Evolutionary conservation across 2,888 invertebrate genomes (phyloP), one percentile per base, ranked within the genome.

Genomic region (Diploptera punctata): DNA sequence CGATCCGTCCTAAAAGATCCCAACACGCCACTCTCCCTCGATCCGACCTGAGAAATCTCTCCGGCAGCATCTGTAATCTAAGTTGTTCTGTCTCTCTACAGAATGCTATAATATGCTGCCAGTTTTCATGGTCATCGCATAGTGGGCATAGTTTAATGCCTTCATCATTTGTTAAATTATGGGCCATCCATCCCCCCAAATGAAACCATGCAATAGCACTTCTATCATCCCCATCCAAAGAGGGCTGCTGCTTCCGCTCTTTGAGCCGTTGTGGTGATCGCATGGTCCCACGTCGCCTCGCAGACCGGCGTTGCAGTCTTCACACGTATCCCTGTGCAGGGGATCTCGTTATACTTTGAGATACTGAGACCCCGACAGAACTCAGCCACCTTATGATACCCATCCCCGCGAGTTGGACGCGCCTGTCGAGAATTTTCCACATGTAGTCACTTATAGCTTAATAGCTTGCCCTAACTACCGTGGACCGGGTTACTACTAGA

Each of bases 371-470:
- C 31, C 29, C 18, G 29, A 2, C 29, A 60, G 60, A 60, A 60
- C 60, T 60, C 29, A 29, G 60, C n/a, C 60, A 29, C 24, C 24
- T 3, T 54, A 21, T 10, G 54, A 16, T 54, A 24, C 21, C 54
- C 54, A 54, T 24, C 54, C 54, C 54, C 54, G 54, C 54, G 21
- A 54, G 7, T 54, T 54, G 54, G 26, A 54, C 24, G 54, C 54
- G 54, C 24, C 54, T 54, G 24, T 18, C 54, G 16, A 54, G 24
- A 54, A 54, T 54, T 54, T 21, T 16, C 21, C 54, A 54, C 54
- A 24, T 54, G 54, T 4, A 9, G 3, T 21, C 24, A 54, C 21
- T 54, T 54, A 54, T 54, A 21, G 24, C 54, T 21, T 21, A 54
- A 54, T 16, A 21, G 26, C 54, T 21, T 54, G 54, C 54, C 47